These are phyloP conservation scores for Drosophila ohnishii DNA, from an alignment of 1,140 invertebrate genomes.

Conservation along the genomic window DNA sequence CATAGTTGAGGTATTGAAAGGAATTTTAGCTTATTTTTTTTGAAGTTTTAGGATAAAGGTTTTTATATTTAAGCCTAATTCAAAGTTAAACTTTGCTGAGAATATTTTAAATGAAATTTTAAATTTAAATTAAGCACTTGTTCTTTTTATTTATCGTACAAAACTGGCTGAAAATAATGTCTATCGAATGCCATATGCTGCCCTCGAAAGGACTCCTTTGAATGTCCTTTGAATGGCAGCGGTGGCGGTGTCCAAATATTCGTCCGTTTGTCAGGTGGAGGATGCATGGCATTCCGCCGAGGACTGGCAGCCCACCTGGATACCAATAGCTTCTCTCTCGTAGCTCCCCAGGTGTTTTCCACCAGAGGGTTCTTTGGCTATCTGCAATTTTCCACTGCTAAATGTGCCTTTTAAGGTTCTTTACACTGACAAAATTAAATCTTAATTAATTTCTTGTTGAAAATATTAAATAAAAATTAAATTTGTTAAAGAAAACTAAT, in stretches of 20 bases:
- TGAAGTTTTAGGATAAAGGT: too few species aligned
- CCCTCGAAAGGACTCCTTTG: background rate
- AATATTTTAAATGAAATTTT: too few species aligned
- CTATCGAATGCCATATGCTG: background rate
- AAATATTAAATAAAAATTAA: background rate
- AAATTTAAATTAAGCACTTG: too few species aligned
- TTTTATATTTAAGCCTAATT: too few species aligned
- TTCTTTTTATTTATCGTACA: too few species aligned
- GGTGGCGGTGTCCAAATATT: slow-evolving; percentile 18
- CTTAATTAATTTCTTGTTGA: background rate
- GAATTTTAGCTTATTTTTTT: too few species aligned
- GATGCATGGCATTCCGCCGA: slow-evolving; percentile 18
- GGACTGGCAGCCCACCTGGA: background rate
- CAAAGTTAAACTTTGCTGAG: too few species aligned
- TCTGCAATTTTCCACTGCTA: slow-evolving; percentile 7
- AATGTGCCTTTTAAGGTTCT: background rate
- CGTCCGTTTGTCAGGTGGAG: slow-evolving; percentile 17
- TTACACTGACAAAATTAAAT: background rate
- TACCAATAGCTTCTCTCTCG: background rate
- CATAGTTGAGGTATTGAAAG: too few species aligned
- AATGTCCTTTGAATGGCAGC: slow-evolving; percentile 7
- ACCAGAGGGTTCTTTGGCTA: slow-evolving; percentile 1
- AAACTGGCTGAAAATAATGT: background rate
- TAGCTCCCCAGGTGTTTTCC: background rate
- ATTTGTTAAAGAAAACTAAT: background rate